Evolutionary conservation across 23 tunicate genomes (phyloP).

Genomic region (Trididemnum nubilum): DNA sequence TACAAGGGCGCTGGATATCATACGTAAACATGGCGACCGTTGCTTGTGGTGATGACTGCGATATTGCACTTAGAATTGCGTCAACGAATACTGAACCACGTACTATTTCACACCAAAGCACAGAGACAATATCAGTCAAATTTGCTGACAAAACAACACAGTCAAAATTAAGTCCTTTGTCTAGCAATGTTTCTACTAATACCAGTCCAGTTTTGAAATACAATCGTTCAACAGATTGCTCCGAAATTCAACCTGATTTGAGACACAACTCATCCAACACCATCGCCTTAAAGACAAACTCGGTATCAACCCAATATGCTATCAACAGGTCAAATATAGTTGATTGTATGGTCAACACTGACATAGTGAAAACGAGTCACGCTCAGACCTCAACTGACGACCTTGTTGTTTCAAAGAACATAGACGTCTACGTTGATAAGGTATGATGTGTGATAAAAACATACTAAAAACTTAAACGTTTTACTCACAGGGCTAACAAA

Average conservation of each 20-base stretch:
- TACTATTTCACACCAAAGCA: constrained; percentile 2
- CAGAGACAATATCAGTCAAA: background rate
- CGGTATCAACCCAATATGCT: background rate
- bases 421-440: constrained; percentile 81
- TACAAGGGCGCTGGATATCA: constrained; percentile 40
- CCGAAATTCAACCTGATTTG: constrained; percentile 15
- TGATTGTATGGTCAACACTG: constrained; percentile 24
- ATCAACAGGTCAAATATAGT: background rate
- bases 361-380: background rate
- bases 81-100: constrained; percentile 5
- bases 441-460: constrained; percentile 22
- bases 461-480: too few relatives aligned
- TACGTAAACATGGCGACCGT: constrained; percentile 13
- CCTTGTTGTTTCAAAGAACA: constrained; percentile 30
- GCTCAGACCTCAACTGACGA: constrained; percentile 52
- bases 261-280: constrained; percentile 20
- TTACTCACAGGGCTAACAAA: too few relatives aligned
- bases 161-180: constrained; percentile 33
- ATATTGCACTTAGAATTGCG: background rate
- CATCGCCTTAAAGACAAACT: background rate
- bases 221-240: constrained; percentile 31
- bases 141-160: background rate
- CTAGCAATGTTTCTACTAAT: constrained; percentile 10
- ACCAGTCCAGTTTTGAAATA: constrained; percentile 14
- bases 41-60: constrained; percentile 19